These are phyloP conservation scores for Amniataba percoides DNA, from an alignment of 2,797 vertebrate species.

Conservation along the genomic window DNA sequence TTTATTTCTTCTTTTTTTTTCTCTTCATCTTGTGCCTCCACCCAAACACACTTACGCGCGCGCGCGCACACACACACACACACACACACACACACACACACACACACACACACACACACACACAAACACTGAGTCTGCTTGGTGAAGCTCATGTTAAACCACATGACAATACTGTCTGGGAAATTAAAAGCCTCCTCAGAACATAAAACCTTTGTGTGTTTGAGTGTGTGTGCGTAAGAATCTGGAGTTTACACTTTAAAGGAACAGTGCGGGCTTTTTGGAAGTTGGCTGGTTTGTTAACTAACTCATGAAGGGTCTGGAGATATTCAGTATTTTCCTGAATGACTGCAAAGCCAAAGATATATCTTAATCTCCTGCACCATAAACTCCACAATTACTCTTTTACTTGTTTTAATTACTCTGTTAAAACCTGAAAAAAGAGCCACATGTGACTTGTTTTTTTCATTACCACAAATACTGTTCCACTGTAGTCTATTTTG, in stretches of 20 bases:
- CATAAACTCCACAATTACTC: not conserved
- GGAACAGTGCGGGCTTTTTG: not conserved
- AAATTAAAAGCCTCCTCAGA: constrained; percentile 45
- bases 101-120: constrained; percentile 16
- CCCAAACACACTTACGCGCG: constrained; percentile 30
- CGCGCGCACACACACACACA: constrained; percentile 14
- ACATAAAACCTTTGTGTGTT: constrained; percentile 15
- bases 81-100: constrained; percentile 11
- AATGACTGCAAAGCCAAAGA: not conserved
- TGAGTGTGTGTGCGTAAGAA: constrained; percentile 1
- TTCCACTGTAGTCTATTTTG: not conserved
- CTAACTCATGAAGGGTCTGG: not conserved
- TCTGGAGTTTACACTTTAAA: constrained; percentile 17
- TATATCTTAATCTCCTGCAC: not conserved
- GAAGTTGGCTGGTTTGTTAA: not conserved
- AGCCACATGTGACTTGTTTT: not conserved
- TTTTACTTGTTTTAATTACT: too few species aligned
- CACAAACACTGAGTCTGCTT: constrained; percentile 22
- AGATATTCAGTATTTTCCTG: not conserved
- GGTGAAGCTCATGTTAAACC: constrained; percentile 57
- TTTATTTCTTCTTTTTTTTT: constrained; percentile 45
- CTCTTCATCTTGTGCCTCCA: constrained; percentile 33
- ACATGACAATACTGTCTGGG: constrained; percentile 53
- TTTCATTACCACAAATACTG: not conserved
- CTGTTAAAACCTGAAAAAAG: too few species aligned